These are phyloP conservation scores for Leucoma salicis DNA, from an alignment of 2,888 invertebrate genomes.

Conservation along the genomic window DNA sequence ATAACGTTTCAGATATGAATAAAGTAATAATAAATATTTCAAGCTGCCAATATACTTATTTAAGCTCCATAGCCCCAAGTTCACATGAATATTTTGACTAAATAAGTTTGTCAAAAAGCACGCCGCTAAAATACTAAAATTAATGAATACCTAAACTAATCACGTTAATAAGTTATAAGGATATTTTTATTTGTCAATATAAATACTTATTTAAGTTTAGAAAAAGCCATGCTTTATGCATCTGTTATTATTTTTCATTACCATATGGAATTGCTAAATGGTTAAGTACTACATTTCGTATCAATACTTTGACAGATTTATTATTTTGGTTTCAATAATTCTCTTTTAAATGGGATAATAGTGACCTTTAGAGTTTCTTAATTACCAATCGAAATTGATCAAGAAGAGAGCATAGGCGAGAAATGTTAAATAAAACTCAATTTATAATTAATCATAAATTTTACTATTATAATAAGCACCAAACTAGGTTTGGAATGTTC, in stretches of 20 bases:
- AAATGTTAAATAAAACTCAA: conserved; percentile 66
- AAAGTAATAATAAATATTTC: not conserved
- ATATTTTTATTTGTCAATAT: conserved; percentile 48
- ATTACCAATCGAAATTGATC: conserved; percentile 27
- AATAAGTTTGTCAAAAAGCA: conserved; percentile 51
- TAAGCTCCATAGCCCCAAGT: not conserved
- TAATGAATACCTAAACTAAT: conserved; percentile 52
- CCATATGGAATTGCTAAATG: conserved; percentile 25
- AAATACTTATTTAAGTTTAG: conserved; percentile 53
- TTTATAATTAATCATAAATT: conserved; percentile 59
- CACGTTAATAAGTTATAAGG: conserved; percentile 63
- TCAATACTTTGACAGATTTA: conserved; percentile 12
- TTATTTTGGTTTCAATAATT: conserved; percentile 15
- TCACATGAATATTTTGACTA: conserved; percentile 2
- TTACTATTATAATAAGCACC: conserved; percentile 78
- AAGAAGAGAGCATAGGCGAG: conserved; percentile 59
- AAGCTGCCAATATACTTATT: conserved; percentile 26
- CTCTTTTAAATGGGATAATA: conserved; percentile 44
- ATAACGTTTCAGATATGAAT: not conserved
- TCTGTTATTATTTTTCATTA: conserved; percentile 28
- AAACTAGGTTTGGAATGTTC: conserved; percentile 81
- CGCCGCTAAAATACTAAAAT: conserved; percentile 31
- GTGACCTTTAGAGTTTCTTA: conserved; percentile 68
- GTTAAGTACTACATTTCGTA: conserved; percentile 39
- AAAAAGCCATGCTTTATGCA: conserved; percentile 48